Conservation (phyloP, 2,888 invertebrate species). For the Polydrusus cervinus region DNA sequence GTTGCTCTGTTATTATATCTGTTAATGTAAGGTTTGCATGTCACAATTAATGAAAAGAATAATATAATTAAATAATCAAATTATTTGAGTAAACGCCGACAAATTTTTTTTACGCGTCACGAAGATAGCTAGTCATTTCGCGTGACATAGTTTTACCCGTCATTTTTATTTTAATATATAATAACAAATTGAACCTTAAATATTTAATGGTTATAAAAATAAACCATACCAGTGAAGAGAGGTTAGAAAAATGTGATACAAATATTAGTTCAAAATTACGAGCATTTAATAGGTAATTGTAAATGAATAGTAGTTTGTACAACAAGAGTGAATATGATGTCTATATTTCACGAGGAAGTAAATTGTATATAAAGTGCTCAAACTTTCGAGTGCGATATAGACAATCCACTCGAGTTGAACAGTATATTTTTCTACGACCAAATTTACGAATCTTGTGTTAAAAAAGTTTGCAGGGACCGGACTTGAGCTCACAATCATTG, state of each 20-base stretch:
- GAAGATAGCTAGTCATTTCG: slow-evolving; percentile 10
- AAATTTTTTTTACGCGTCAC: slow-evolving; percentile 30
- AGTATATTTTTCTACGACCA: too few relatives aligned
- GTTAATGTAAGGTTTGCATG: slow-evolving; percentile 55
- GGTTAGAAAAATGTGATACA: background rate
- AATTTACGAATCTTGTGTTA: too few relatives aligned
- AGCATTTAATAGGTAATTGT: background rate
- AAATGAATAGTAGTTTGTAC: too few relatives aligned
- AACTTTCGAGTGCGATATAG: too few relatives aligned
- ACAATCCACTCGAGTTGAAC: too few relatives aligned
- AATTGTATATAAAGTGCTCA: too few relatives aligned
- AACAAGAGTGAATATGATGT: too few relatives aligned
- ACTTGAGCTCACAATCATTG: too few relatives aligned
- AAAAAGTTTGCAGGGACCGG: too few relatives aligned
- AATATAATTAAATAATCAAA: slow-evolving; percentile 3
- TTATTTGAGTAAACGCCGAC: slow-evolving; percentile 36
- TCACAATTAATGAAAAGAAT: slow-evolving; percentile 53
- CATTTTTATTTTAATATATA: slow-evolving; percentile 33
- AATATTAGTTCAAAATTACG: background rate
- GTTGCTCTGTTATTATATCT: too few relatives aligned
- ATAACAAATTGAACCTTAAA: slow-evolving; percentile 33
- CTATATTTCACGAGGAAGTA: too few relatives aligned
- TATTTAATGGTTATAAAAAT: slow-evolving; percentile 5
- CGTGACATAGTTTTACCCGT: slow-evolving; percentile 37
- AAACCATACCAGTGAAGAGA: background rate